Percentiles rank a stretch among this genome's conserved stretches.
Conservation (phyloP, 35 echinoderm and acorn worm species). For the Holothuria glaberrima region DNA sequence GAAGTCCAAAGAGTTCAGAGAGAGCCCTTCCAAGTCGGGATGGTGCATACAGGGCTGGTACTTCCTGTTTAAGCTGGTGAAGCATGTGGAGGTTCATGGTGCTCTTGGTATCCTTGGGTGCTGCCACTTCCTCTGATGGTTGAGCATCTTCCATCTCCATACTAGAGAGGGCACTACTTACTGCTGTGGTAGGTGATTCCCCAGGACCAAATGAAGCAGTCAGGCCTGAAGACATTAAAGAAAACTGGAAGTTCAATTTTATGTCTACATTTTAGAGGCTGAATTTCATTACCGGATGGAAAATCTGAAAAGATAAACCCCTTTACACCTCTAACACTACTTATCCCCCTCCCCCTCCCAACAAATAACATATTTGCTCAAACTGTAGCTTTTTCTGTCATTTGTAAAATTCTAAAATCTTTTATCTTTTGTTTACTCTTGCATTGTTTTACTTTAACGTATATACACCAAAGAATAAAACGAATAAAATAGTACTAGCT, state of each 20-base stretch:
- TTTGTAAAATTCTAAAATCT: too few relatives aligned
- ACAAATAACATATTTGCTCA: too few relatives aligned
- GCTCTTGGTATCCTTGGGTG: slow-evolving; percentile 44
- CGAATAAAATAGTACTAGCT: too few relatives aligned
- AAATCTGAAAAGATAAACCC: too few relatives aligned
- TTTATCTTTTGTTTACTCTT: too few relatives aligned
- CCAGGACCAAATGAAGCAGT: slow-evolving; percentile 35
- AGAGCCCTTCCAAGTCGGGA: slow-evolving; percentile 91
- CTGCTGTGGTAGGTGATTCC: slow-evolving; percentile 50
- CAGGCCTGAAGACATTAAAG: not conserved
- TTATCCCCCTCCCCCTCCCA: too few relatives aligned
- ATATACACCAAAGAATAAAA: too few relatives aligned
- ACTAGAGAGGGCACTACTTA: slow-evolving; percentile 76
- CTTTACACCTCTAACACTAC: too few relatives aligned
- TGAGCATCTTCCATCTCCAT: slow-evolving; percentile 97
- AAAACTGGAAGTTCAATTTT: not conserved
- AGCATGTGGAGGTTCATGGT: slow-evolving; percentile 87
- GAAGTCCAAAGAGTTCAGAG: slow-evolving; percentile 91
- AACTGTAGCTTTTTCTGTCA: too few relatives aligned
- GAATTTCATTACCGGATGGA: too few relatives aligned
- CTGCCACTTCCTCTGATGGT: slow-evolving; percentile 3
- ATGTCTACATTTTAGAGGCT: too few relatives aligned
- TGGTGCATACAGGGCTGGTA: slow-evolving; percentile 91
- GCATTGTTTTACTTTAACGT: too few relatives aligned
- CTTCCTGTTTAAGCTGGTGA: slow-evolving; percentile 88